Conservation (phyloP, 2,113 vertebrate species). For the Crypturellus undulatus region DNA sequence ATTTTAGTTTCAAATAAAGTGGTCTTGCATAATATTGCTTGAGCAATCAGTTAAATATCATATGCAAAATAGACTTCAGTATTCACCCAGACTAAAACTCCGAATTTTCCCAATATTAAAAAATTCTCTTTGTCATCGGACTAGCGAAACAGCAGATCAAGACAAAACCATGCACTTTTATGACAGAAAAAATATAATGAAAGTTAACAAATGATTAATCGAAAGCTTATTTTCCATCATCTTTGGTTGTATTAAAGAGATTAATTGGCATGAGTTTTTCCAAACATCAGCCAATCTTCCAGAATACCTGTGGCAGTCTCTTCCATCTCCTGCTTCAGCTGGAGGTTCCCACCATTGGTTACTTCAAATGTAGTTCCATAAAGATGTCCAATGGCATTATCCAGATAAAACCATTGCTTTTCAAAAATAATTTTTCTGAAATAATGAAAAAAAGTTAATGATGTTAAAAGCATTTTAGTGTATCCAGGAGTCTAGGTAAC, state of each 20-base stretch:
- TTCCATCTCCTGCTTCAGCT: slow-evolving; percentile 78
- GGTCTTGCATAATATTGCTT: neutral
- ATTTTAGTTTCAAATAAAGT: slow-evolving; percentile 24
- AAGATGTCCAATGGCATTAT: slow-evolving; percentile 87
- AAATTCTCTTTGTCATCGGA: neutral
- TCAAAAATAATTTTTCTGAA: slow-evolving; percentile 94
- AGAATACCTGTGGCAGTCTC: slow-evolving; percentile 81
- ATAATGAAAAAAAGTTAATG: neutral
- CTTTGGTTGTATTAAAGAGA: neutral
- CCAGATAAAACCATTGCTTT: slow-evolving; percentile 95
- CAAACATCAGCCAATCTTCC: neutral
- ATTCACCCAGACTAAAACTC: neutral
- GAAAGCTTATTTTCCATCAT: neutral
- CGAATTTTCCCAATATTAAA: neutral
- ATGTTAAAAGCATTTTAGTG: neutral
- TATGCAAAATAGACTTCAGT: neutral
- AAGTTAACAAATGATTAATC: neutral
- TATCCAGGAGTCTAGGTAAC: neutral
- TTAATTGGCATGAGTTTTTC: fast-evolving
- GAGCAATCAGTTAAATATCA: neutral
- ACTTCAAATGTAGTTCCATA: slow-evolving; percentile 93
- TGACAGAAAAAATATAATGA: neutral
- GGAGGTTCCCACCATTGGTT: slow-evolving; percentile 84
- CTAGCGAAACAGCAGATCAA: neutral
- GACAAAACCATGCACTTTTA: neutral